phyloP scores from a whole-genome alignment of 2,888 invertebrate genomes.

The Orthosia incerta region DNA sequence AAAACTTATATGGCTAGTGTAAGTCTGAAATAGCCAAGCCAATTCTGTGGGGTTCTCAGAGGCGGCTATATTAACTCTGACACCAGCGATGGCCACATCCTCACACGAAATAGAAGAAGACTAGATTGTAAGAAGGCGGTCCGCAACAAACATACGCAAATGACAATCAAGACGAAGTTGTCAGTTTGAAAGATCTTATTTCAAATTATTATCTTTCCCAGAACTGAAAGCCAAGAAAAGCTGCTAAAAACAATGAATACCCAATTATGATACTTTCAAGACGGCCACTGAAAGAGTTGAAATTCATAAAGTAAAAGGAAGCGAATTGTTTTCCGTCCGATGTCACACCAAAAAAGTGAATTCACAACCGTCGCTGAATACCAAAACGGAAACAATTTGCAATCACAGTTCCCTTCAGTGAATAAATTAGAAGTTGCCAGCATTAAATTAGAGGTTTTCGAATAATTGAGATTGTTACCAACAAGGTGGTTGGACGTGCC shows the following conservation, averaged over 20 bases:
- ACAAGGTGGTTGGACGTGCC: constrained; percentile 64
- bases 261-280: constrained; percentile 33
- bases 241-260: constrained; percentile 32
- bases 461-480: constrained; percentile 80
- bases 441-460: constrained; percentile 80
- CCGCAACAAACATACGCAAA: neutral
- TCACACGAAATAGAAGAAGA: no score
- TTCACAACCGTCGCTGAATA: constrained; percentile 76
- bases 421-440: constrained; percentile 84
- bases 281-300: constrained; percentile 23
- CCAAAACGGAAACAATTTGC: constrained; percentile 82
- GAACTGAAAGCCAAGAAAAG: neutral
- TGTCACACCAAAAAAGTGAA: constrained; percentile 66
- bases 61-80: no score
- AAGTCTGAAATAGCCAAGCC: no score
- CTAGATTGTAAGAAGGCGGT: no score
- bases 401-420: constrained; percentile 80
- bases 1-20: no score
- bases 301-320: constrained; percentile 28
- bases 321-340: constrained; percentile 43
- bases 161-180: neutral
- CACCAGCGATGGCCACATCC: no score
- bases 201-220: neutral
- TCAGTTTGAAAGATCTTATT: neutral
- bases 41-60: no score